Evolutionary conservation across 2,797 vertebrate species (phyloP).

Genomic region (Esox masquinongy): DNA sequence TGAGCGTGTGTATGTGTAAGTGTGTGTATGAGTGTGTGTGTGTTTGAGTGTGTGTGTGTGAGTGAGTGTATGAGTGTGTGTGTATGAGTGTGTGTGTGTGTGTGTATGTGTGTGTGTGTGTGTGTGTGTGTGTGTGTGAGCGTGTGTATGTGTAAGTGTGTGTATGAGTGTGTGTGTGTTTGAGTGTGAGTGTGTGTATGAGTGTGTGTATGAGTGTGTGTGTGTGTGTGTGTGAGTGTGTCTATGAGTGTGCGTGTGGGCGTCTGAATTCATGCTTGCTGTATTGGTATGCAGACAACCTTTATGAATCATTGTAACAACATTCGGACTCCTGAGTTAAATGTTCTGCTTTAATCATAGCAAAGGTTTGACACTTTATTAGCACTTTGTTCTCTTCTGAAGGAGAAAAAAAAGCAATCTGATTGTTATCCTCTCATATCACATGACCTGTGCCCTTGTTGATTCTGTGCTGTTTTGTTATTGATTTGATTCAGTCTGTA

Average conservation of each 20-base stretch:
- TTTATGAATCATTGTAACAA: background rate
- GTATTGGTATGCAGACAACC: constrained; percentile 13
- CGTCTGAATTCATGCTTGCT: constrained; percentile 24
- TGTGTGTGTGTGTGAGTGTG: background rate
- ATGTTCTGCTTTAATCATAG: background rate
- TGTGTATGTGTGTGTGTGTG: background rate
- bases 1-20: too few species aligned
- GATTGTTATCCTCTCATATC: constrained; percentile 33
- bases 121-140: constrained; percentile 9
- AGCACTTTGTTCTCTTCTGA: background rate
- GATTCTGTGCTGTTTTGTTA: constrained; percentile 50
- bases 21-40: constrained; percentile 2
- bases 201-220: constrained; percentile 5
- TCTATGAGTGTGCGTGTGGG: constrained; percentile 8
- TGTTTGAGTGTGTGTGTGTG: background rate
- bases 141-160: too few species aligned
- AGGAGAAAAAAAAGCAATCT: background rate
- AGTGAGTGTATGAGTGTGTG: constrained; percentile 4
- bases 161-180: background rate
- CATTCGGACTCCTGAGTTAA: background rate
- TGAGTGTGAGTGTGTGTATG: background rate
- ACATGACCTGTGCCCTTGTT: constrained; percentile 24
- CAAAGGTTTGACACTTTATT: background rate
- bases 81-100: background rate
- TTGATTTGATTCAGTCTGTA: constrained; percentile 57